phyloP scores from a whole-genome alignment of 2,888 invertebrate genomes.

The Drosophila ustulata region DNA sequence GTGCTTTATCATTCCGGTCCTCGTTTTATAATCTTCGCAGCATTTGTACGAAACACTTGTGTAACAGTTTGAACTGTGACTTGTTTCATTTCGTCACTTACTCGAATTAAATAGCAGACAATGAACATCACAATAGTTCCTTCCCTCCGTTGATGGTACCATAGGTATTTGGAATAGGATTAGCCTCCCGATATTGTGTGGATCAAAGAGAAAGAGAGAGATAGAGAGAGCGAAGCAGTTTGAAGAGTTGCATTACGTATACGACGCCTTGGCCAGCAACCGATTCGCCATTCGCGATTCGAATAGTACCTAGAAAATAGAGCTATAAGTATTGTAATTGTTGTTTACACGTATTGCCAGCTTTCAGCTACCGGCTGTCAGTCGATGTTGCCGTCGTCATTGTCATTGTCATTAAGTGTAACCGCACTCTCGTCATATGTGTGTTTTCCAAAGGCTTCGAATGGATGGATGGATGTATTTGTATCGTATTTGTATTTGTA shows the following conservation, averaged over 20 bases:
- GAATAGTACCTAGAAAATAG: slow-evolving; percentile 29
- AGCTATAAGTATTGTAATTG: slow-evolving; percentile 35
- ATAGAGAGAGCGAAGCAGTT: slow-evolving; percentile 8
- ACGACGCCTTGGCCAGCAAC: slow-evolving; percentile 39
- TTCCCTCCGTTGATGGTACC: slow-evolving; percentile 48
- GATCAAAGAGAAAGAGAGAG: background rate
- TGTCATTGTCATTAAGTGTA: slow-evolving; percentile 53
- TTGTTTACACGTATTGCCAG: slow-evolving; percentile 42
- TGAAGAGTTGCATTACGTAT: slow-evolving; percentile 46
- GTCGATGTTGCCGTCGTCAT: slow-evolving; percentile 63
- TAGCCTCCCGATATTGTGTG: slow-evolving; percentile 20
- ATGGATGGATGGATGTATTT: slow-evolving; percentile 31
- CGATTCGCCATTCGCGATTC: slow-evolving; percentile 24
- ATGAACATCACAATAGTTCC: slow-evolving; percentile 25
- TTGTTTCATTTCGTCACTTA: background rate
- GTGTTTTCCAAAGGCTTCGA: slow-evolving; percentile 51
- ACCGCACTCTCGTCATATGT: slow-evolving; percentile 35
- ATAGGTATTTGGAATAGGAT: slow-evolving; percentile 44
- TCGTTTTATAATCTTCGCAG: slow-evolving; percentile 39
- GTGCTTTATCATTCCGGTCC: slow-evolving; percentile 23
- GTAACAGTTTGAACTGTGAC: background rate
- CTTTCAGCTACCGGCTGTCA: slow-evolving; percentile 30
- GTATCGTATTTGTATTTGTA: slow-evolving; percentile 33
- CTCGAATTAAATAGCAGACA: slow-evolving; percentile 11
- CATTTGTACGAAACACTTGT: slow-evolving; percentile 49